Base-by-base conservation (phyloP, 1,140 invertebrate genomes). In the Aethina tumida region DNA sequence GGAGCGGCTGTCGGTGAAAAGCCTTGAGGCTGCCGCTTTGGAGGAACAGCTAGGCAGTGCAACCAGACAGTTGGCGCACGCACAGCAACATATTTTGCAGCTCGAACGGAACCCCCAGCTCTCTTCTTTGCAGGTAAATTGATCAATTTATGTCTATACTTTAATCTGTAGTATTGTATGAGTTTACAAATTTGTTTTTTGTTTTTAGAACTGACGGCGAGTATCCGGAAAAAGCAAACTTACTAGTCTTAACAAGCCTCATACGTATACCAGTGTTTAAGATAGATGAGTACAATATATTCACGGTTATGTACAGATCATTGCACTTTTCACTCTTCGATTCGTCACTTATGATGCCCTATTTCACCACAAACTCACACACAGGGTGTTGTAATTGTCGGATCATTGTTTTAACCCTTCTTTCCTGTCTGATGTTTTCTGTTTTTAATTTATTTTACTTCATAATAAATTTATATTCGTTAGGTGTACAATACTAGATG, bases 1-100 rank as follows among this genome's bases (percentile, higher is more conserved):
- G 1, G 83, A 92, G 45, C 86, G 90, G 53, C 90, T 93, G 63
- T 91, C 88, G 1, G 75, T 85, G 6, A 94, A 93, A 60, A 93
- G 90, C 64, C 75, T 93, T 28, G 88, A 94, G 60, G 84, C 85
- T 8, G 84, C 87, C 1, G 76, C 81, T 13, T 62, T 92, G 24
- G 85, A 91, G 54, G 87, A 92, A 60, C 79, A 87, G 56, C 69
- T 92, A 14, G 75, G 81, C 32, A 64, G 70, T 17, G 70, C 84
- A 34, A 80, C 75, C n/a, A 76, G 79, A 47, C 82, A 87, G 61
- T 63, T 90, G 13, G 68, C 77, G 38, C 79, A 86, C 46, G 82
- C 84, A 22, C 82, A 85, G 56, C 79, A 84, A 51, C 78, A 81
- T 52, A 80, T 84, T 49, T 68, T 81, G 64, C 80, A 86, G 56